phyloP scores from a whole-genome alignment of 1,140 invertebrate genomes.

The Lepidurus couesii region DNA sequence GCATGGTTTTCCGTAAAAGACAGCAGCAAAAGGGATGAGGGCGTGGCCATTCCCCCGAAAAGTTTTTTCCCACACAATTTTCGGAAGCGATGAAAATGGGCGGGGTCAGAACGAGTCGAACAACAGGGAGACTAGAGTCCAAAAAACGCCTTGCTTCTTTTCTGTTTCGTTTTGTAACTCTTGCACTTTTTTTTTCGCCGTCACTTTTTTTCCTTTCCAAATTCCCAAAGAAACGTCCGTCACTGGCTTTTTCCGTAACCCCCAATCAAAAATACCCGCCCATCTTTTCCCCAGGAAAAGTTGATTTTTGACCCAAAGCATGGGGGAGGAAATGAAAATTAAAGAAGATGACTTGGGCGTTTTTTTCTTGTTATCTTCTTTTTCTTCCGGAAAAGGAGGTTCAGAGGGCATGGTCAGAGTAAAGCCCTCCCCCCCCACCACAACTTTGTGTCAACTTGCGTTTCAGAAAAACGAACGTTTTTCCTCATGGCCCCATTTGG shows the following conservation, averaged over 20 bases:
- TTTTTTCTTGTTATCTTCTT: no score
- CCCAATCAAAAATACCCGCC: not conserved
- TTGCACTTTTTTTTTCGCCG: not conserved
- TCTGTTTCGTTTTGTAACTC: not conserved
- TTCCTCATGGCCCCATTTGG: no score
- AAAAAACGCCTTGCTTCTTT: constrained; percentile 15
- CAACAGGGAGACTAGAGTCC: constrained; percentile 18
- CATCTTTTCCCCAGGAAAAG: not conserved
- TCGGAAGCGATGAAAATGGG: constrained; percentile 3
- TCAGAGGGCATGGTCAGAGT: no score
- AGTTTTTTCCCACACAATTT: constrained; percentile 4
- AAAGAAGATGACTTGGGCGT: no score
- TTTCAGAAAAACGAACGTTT: no score
- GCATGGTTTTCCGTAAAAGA: not conserved
- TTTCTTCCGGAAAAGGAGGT: no score
- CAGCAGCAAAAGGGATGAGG: not conserved
- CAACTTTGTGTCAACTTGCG: no score
- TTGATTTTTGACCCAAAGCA: not conserved
- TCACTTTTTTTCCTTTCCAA: not conserved
- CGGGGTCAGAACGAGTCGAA: constrained; percentile 7
- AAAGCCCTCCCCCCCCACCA: no score
- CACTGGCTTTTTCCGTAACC: not conserved
- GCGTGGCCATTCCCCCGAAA: not conserved
- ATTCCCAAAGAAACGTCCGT: not conserved
- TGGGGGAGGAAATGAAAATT: no score